These are phyloP conservation scores for Leucosticte australis DNA, from an alignment of 2,113 vertebrate species.

Conservation along the genomic window DNA sequence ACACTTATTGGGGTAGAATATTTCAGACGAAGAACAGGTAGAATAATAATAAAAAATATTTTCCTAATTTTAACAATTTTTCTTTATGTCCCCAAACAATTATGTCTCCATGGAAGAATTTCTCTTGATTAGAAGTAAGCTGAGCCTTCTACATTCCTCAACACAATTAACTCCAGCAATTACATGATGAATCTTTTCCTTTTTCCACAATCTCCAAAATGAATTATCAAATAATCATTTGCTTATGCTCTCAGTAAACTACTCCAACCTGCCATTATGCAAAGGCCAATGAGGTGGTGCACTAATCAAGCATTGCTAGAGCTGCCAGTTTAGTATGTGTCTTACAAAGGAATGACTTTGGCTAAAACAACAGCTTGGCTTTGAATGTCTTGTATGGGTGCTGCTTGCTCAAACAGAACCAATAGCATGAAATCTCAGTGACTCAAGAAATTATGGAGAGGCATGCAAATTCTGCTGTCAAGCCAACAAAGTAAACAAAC, in stretches of 20 bases:
- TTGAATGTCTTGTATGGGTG: background rate
- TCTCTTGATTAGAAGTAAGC: background rate
- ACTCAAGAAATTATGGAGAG: background rate
- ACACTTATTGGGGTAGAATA: background rate
- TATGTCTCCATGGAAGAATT: background rate
- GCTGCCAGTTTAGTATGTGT: background rate
- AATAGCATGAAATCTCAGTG: background rate
- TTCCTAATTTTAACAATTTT: background rate
- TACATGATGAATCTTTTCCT: background rate
- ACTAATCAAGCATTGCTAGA: background rate
- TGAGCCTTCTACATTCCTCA: background rate
- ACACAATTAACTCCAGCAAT: background rate
- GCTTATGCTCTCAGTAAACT: background rate
- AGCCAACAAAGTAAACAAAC: conserved; percentile 22
- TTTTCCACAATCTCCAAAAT: background rate
- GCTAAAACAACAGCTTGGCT: background rate
- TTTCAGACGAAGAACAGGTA: background rate
- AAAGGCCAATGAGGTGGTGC: background rate
- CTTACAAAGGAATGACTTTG: background rate
- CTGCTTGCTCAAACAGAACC: background rate
- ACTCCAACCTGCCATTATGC: background rate
- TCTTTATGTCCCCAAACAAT: background rate
- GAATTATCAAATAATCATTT: background rate
- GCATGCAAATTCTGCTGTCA: conserved; percentile 12
- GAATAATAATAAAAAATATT: background rate